These are phyloP conservation scores for Drosophila peninsularis DNA, from an alignment of 2,888 invertebrate species.

Conservation along the genomic window DNA sequence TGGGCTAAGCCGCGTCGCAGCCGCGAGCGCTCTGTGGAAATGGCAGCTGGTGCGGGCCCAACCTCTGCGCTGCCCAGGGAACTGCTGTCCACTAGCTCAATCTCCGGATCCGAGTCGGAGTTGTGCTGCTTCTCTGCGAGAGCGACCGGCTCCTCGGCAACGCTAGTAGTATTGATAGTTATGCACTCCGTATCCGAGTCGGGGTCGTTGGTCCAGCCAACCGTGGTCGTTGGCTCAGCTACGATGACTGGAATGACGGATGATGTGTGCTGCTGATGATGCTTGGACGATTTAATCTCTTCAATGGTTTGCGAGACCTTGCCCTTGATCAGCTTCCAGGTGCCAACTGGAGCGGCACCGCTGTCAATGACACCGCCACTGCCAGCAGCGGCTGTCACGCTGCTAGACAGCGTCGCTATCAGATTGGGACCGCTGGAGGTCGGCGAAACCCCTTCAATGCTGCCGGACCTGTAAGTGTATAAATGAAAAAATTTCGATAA, in stretches of 20 bases:
- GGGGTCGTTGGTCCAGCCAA: constrained; percentile 69
- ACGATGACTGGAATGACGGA: constrained; percentile 63
- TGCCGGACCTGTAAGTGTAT: constrained; percentile 78
- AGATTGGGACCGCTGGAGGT: constrained; percentile 74
- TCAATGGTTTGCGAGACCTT: constrained; percentile 84
- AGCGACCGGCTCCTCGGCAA: constrained; percentile 77
- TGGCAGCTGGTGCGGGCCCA: constrained; percentile 32
- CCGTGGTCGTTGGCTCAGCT: constrained; percentile 53
- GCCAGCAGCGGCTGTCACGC: constrained; percentile 48
- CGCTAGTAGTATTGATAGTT: constrained; percentile 72
- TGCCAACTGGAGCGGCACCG: constrained; percentile 78
- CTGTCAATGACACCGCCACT: constrained; percentile 28
- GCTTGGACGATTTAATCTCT: constrained; percentile 84
- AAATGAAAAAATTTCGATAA: constrained; percentile 35
- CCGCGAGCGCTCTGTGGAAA: constrained; percentile 72
- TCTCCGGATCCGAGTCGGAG: constrained; percentile 82
- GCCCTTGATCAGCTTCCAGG: constrained; percentile 84
- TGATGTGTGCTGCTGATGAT: constrained; percentile 42
- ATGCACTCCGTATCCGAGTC: constrained; percentile 83
- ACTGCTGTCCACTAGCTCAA: constrained; percentile 75
- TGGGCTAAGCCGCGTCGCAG: constrained; percentile 81
- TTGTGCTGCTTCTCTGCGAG: constrained; percentile 53
- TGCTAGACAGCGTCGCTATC: constrained; percentile 71
- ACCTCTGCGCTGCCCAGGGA: constrained; percentile 53
- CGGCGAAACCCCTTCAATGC: constrained; percentile 82